Percentiles rank a stretch among this genome's conserved stretches.
These are phyloP conservation scores for Penelope pileata DNA, from an alignment of 2,113 vertebrate species.

Conservation along the genomic window DNA sequence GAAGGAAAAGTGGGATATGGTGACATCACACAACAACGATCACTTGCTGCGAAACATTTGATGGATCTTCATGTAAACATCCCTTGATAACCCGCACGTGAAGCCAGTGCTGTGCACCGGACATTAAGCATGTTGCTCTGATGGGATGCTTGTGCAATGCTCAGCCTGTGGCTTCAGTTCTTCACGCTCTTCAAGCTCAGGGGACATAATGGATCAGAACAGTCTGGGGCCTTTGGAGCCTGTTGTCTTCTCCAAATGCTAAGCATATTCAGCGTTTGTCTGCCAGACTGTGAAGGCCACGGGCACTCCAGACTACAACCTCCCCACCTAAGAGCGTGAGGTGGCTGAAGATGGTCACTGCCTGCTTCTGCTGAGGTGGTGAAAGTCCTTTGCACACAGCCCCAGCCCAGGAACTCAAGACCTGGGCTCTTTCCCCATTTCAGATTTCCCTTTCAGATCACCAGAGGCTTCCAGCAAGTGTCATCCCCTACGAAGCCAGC, in stretches of 20 bases:
- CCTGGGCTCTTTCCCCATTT: background rate
- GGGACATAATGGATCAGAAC: rapidly evolving
- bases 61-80: rapidly evolving
- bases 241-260: rapidly evolving
- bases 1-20: rapidly evolving
- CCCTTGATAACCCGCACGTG: rapidly evolving
- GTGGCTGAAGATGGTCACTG: rapidly evolving
- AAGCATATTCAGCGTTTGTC: rapidly evolving
- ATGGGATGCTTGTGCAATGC: rapidly evolving
- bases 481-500: background rate
- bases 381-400: rapidly evolving
- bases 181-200: rapidly evolving
- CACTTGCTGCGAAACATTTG: rapidly evolving
- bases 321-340: rapidly evolving
- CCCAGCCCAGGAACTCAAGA: rapidly evolving
- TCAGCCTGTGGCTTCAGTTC: rapidly evolving
- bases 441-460: background rate
- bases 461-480: too few species aligned
- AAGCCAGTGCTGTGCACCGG: rapidly evolving
- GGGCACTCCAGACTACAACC: rapidly evolving
- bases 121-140: rapidly evolving
- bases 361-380: rapidly evolving
- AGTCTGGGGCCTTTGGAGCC: rapidly evolving
- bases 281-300: rapidly evolving
- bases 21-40: rapidly evolving